Base-by-base conservation (phyloP, 2,888 invertebrate genomes). In the Chironomus tentans region DNA sequence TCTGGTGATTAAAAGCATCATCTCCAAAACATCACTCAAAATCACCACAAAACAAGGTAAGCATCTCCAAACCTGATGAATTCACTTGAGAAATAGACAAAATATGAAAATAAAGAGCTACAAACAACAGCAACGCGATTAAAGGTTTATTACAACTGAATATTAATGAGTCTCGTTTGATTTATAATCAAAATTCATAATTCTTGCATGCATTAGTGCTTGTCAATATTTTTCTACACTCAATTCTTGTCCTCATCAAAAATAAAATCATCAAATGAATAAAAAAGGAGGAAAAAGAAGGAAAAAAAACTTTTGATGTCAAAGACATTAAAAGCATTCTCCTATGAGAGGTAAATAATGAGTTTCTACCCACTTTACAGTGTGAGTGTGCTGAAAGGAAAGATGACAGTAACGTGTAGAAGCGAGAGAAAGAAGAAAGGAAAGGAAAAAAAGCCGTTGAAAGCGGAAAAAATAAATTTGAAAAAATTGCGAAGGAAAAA, bases 131-230 rank as follows among this genome's bases (percentile, higher is more conserved):
- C n/a, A n/a, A 15, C n/a, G 56, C 56, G 56, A 56, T 56, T 56
- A 56, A 56, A 56, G 56, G 56, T 56, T 56, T 18, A 56, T 56
- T 18, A 65, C 21, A 65, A 24, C 65, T 65, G 65, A 65, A 65
- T 65, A 24, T 24, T 24, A 65, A 65, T 65, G 65, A 21, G 7
- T 18, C 12, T 62, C 12, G 18, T 24, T 56, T 18, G 56, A 56
- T 18, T 24, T 21, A 65, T 65, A 65, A 65, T 65, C 65, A 65
- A 65, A 38, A 65, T 65, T 65, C 65, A 65, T 65, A 65, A 13
- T 24, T 24, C 21, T 62, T 21, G 68, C 68, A 65, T 73, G 70
- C 61, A 28, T 77, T 65, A 65, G 21, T 24, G 65, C 56, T 56
- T 56, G 56, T 56, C 56, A 56, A 56, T 56, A 56, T 18, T 56